Percentiles rank a stretch among this genome's conserved stretches.
These are phyloP conservation scores for Naso thynnoides DNA, from an alignment of 2,797 vertebrate species.

Conservation along the genomic window DNA sequence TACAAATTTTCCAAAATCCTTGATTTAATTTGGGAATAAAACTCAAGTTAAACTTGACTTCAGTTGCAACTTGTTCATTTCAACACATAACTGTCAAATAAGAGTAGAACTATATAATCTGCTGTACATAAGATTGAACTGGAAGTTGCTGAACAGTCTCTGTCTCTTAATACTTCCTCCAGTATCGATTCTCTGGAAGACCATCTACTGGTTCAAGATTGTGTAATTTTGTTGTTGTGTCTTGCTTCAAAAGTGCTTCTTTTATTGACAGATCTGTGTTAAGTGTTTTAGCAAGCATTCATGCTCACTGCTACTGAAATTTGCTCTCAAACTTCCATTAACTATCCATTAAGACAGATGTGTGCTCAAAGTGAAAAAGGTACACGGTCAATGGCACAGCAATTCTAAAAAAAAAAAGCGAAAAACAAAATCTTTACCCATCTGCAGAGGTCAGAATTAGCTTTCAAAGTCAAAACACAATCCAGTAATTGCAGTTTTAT, in stretches of 20 bases:
- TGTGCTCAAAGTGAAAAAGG: neutral
- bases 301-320: slow-evolving; percentile 11
- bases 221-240: slow-evolving; percentile 6
- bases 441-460: neutral
- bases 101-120: neutral
- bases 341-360: neutral
- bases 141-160: neutral
- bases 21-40: neutral
- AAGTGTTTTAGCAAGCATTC: slow-evolving; percentile 20
- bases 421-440: neutral
- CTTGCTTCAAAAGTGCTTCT: slow-evolving; percentile 5
- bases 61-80: too few species aligned
- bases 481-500: neutral
- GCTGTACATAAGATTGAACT: neutral
- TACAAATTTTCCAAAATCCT: neutral
- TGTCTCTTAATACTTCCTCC: neutral
- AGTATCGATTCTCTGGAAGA: neutral
- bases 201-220: slow-evolving; percentile 23
- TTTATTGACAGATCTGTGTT: neutral
- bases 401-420: too few species aligned
- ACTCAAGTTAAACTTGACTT: too few species aligned
- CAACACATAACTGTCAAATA: neutral
- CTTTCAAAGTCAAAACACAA: neutral
- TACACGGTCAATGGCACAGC: neutral
- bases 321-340: slow-evolving; percentile 18